Evolutionary conservation across 2,888 invertebrate species (phyloP).

Genomic region (Nasonovia ribisnigri): DNA sequence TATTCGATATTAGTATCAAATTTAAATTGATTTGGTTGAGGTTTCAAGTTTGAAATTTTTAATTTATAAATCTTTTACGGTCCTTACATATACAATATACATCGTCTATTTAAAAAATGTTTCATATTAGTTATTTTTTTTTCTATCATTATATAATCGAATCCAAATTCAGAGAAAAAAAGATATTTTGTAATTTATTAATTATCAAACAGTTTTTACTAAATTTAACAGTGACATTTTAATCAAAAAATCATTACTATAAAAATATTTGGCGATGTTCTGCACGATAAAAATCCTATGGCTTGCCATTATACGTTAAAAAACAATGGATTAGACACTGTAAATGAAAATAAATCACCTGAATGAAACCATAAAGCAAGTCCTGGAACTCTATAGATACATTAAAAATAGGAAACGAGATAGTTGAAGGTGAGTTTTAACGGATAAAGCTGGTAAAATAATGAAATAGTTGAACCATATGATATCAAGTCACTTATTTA

Average conservation of each 20-base stretch:
- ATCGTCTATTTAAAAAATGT: not conserved
- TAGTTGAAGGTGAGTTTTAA: conserved; percentile 11
- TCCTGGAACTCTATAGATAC: not conserved
- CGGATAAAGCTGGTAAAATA: conserved; percentile 18
- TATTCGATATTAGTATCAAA: not conserved
- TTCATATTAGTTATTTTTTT: not conserved
- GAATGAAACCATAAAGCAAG: not conserved
- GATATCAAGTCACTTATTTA: not conserved
- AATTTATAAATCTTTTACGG: not conserved
- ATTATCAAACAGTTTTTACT: not conserved
- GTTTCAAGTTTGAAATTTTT: not conserved
- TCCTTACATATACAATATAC: not conserved
- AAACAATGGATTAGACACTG: conserved; percentile 16
- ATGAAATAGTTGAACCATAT: not conserved
- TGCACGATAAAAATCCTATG: not conserved
- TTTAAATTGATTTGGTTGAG: not conserved
- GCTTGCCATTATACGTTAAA: not conserved
- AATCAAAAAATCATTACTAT: not conserved
- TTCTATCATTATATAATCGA: not conserved
- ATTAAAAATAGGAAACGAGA: conserved; percentile 13
- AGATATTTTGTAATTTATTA: not conserved
- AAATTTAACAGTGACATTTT: not conserved
- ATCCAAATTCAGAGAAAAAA: not conserved
- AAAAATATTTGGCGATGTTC: not conserved
- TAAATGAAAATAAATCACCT: conserved; percentile 58